Percentiles rank a stretch among this genome's conserved stretches.
Conservation (phyloP, 2,113 vertebrate species). For the Rhagologus leucostigma region DNA sequence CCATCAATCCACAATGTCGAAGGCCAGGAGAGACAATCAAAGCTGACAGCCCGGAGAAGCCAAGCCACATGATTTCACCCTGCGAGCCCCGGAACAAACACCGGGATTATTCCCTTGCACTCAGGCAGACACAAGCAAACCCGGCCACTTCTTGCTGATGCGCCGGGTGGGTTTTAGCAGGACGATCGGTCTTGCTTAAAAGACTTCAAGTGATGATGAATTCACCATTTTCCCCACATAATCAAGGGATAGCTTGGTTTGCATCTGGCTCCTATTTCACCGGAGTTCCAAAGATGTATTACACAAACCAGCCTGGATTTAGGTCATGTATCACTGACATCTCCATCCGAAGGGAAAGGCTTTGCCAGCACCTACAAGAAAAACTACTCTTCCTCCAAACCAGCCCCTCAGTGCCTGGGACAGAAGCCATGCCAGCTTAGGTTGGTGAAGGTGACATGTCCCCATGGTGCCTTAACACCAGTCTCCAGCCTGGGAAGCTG, state of each 20-base stretch:
- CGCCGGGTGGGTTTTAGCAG: background rate
- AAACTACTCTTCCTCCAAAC: background rate
- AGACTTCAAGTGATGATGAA: constrained; percentile 42
- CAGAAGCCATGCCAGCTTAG: background rate
- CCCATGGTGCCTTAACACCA: background rate
- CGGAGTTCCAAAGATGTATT: background rate
- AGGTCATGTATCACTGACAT: constrained; percentile 37
- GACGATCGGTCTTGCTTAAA: constrained; percentile 54
- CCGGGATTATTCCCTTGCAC: background rate
- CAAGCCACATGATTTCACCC: background rate
- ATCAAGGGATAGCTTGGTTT: constrained; percentile 47
- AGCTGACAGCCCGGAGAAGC: background rate
- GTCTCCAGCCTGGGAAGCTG: background rate
- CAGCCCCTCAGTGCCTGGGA: background rate
- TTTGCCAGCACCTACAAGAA: background rate
- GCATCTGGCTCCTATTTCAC: constrained; percentile 10
- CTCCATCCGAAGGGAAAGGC: background rate
- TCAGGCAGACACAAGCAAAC: background rate
- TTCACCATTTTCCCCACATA: constrained; percentile 14
- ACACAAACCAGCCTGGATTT: background rate
- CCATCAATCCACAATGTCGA: background rate
- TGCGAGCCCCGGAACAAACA: background rate
- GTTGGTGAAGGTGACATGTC: fast-evolving
- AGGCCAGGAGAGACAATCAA: background rate
- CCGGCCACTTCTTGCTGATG: background rate